Evolutionary conservation across 2,888 invertebrate genomes (phyloP), one percentile per base, ranked within the genome.

Genomic region (Pheosia tremula): DNA sequence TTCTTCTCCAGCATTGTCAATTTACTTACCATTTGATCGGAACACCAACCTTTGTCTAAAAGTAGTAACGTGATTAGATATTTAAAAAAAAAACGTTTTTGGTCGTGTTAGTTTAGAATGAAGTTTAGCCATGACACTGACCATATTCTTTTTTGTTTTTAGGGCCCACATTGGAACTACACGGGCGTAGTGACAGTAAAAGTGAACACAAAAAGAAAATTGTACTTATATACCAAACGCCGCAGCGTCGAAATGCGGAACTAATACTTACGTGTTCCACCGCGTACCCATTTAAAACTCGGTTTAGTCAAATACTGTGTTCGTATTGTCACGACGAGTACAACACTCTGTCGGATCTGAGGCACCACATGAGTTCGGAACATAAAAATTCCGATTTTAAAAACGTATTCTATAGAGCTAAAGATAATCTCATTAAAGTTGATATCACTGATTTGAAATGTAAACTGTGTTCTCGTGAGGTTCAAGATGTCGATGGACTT

Each of bases 121-220:
- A 57, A 71, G 70, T 73, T 74, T 75, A 79, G 83, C 80, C 80
- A 79, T 82, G 74, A 83, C 80, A 90, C 84, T 91, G 89, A 91
- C 90, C 84, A 84, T 81, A 82, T 86, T 88, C 84, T 90, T 91
- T 89, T 91, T 88, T 91, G 86, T 91, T 93, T 93, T 90, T 93
- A 93, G 93, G 93, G 81, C 79, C 84, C 83, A 86, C 85, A 83
- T 88, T 90, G 91, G 89, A 88, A 87, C 87, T 90, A 78, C 86
- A 84, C 75, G 85, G 89, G 75, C 87, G 85, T 88, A 87, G 75
- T 83, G 83, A 87, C 74, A 84, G 74, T 82, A 86, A 87, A 74
- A 84, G 74, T 82, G 86, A 87, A 74, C 76, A 79, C 78, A 88
- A 86, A 88, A 87, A 87, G 89, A 92, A 89, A 90, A 88, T 93